Conservation (phyloP, 1,140 invertebrate genomes). For the Coenobita brevimanus region DNA sequence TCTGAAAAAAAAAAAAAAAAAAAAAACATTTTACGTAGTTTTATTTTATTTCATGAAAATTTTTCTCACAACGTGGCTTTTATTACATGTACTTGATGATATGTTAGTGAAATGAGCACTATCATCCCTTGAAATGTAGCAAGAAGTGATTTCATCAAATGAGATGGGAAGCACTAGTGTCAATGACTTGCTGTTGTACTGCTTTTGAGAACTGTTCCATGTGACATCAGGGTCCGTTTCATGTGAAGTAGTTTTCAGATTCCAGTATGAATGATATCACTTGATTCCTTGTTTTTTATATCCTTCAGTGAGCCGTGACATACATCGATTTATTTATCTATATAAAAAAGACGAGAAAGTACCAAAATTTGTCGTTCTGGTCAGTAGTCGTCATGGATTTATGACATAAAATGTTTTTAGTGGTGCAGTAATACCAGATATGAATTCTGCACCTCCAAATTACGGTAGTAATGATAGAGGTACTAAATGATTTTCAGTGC, state of each 20-base stretch:
- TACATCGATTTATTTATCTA: not conserved
- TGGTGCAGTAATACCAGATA: not conserved
- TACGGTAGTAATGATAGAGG: not conserved
- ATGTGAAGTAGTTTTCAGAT: conserved; percentile 2
- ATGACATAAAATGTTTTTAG: not conserved
- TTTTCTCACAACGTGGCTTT: not conserved
- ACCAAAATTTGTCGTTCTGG: not conserved
- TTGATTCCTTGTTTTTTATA: not conserved
- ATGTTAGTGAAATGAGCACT: not conserved
- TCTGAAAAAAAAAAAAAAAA: not conserved
- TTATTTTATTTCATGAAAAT: not conserved
- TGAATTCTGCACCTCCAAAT: not conserved
- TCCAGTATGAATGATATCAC: not conserved
- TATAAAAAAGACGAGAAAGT: not conserved
- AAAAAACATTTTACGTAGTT: too few relatives aligned
- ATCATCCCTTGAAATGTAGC: not conserved
- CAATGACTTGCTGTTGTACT: not conserved
- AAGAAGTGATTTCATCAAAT: not conserved
- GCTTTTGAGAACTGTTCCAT: not conserved
- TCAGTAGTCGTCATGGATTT: not conserved
- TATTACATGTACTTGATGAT: not conserved
- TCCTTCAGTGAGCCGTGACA: conserved; percentile 2
- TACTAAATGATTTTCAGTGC: not conserved
- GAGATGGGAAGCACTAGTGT: not conserved
- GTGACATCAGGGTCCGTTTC: conserved; percentile 1